Conservation (phyloP, 2,113 vertebrate genomes). For the Ptyas mucosa region DNA sequence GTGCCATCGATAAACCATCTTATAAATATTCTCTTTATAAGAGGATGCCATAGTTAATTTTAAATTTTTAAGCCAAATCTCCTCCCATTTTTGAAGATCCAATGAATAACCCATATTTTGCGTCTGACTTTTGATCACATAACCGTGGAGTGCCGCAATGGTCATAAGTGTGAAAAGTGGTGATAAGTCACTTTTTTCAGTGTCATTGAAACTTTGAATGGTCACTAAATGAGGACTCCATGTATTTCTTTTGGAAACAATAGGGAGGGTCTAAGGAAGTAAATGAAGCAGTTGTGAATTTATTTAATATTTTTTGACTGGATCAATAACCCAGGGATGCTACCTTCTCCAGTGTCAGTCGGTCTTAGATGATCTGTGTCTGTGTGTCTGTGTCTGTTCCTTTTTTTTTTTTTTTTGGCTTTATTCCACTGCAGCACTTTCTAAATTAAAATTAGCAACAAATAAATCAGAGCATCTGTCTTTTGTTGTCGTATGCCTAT, state of each 20-base stretch:
- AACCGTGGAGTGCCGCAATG: too few relatives aligned
- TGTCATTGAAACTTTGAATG: not conserved
- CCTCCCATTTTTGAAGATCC: too few relatives aligned
- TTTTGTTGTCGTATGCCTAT: not conserved
- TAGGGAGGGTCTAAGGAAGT: not conserved
- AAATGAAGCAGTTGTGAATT: not conserved
- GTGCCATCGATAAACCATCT: too few relatives aligned
- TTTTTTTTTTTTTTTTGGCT: not conserved
- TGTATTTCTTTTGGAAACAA: not conserved
- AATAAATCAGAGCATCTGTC: not conserved
- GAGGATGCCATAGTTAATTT: too few relatives aligned
- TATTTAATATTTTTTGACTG: not conserved
- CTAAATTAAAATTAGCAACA: not conserved
- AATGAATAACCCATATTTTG: too few relatives aligned
- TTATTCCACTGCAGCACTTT: not conserved
- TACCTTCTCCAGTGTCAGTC: not conserved
- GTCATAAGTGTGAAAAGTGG: not conserved
- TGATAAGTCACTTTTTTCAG: not conserved
- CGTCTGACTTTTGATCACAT: not conserved
- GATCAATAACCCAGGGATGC: not conserved
- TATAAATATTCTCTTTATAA: too few relatives aligned
- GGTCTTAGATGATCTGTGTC: not conserved
- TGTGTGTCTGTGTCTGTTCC: not conserved
- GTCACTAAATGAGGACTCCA: not conserved
- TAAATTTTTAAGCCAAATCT: too few relatives aligned